Base-by-base conservation (phyloP, 2,113 vertebrate genomes). In the Rhinoderma darwinii region DNA sequence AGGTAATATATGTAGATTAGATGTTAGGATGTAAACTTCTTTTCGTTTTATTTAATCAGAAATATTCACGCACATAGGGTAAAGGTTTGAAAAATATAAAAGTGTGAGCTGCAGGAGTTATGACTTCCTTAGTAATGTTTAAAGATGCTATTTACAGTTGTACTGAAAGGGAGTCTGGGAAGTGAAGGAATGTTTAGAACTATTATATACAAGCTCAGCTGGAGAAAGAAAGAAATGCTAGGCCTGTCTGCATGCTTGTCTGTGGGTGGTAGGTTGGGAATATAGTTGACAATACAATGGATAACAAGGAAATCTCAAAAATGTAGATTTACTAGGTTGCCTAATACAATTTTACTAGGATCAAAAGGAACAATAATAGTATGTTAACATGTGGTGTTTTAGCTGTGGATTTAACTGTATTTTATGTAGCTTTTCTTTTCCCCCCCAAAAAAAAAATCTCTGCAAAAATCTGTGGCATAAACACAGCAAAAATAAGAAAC, bases 151-250 rank as follows among this genome's bases (percentile, higher is more conserved):
- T 37, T 72, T 39, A 72, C 20, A 37, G 18, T 35, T 39, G 15
- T 22, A 30, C 32, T 39, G 32, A 22, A 72, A 72, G 18, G 32
- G 68, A 72, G 35, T 68, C 63, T 17, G 30, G 63, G 15, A 68
- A 68, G 18, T 37, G 18, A 63, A 72, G 68, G 32, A 39, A 39
- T 37, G 32, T 22, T 37, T 66, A 66, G 61, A 66, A 66, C 15
- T 3, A 66, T 66, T 66, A 66, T 72, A 72, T 72, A 72, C 68
- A 39, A 72, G 35, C 68, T 72, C 32, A 72, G 68, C 17, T 39
- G 68, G 6, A 35, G 30, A 68, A 32, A 35, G 30, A 68, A 68
- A 68, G 11, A 63, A 63, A 63, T 72, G 35, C 18, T 32, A 66
- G 18, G 39, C 6, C 35, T 72, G 68, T 18, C 63, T 68, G 15